These are phyloP conservation scores for Melanargia galathea DNA, from an alignment of 2,888 invertebrate species.

Conservation along the genomic window DNA sequence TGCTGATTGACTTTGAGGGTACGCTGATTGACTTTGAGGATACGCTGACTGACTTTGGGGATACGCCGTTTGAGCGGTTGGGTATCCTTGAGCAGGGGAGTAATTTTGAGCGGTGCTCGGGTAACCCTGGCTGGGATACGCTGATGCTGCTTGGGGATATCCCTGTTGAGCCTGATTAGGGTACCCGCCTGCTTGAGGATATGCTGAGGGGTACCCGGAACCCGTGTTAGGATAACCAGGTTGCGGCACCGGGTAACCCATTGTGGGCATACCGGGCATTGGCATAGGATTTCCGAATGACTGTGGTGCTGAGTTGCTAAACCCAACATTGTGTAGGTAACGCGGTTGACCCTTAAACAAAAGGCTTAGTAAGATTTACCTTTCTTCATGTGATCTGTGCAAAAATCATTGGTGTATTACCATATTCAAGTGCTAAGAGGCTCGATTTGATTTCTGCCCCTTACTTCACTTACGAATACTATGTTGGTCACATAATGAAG, in stretches of 20 bases:
- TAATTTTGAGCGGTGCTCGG: conserved; percentile 51
- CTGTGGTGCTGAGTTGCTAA: conserved; percentile 74
- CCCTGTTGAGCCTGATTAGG: conserved; percentile 41
- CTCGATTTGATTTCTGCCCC: no score
- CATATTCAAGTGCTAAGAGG: no score
- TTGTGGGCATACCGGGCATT: conserved; percentile 70
- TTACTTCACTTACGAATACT: no score
- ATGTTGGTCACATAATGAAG: no score
- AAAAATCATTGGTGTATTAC: background rate
- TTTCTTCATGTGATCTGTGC: conserved; percentile 28
- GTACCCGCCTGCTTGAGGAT: conserved; percentile 47
- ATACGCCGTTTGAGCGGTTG: conserved; percentile 45
- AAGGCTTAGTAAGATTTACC: conserved; percentile 39
- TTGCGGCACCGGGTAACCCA: conserved; percentile 68
- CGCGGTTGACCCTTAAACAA: conserved; percentile 78
- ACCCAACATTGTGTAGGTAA: conserved; percentile 77
- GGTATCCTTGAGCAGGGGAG: conserved; percentile 49
- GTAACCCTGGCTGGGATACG: conserved; percentile 52
- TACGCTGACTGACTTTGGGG: conserved; percentile 46
- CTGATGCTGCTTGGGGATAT: conserved; percentile 45
- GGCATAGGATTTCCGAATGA: conserved; percentile 78
- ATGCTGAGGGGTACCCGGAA: conserved; percentile 59
- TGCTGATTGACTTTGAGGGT: conserved; percentile 13
- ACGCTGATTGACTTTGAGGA: conserved; percentile 43
- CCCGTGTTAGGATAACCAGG: conserved; percentile 58